Base-by-base conservation (phyloP, 2,888 invertebrate species). In the Notodonta ziczac region DNA sequence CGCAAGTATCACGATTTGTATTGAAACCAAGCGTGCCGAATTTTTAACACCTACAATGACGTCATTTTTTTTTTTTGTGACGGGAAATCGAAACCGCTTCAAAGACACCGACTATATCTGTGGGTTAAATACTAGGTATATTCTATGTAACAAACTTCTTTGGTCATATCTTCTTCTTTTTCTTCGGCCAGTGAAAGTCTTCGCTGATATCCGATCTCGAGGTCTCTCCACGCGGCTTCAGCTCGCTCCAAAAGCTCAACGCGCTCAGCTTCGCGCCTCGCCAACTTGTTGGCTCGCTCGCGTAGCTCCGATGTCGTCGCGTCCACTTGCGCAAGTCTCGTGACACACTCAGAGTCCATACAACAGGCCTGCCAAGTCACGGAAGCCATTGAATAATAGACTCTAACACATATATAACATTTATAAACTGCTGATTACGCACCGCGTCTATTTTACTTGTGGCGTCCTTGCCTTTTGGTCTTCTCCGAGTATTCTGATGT, bases 221-320 rank as follows among this genome's bases (percentile, higher is more conserved):
- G 81, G 51, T 93, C 90, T 24, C 73, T 82, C 93, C 93, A 93
- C 0, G 93, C 90, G 0, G 75, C 68, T 69, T 93, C 93, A 0
- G 93, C 92, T 5, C 91, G 85, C 63, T 89, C 89, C 61, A 93
- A 71, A 42, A 91, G 70, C 61, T 88, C 85, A 0, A 84, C 82
- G 6, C 91, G 81, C 59, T 88, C 85, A 0, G 87, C 84, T 61
- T 93, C 92, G 0, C 92, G 84, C 9, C 70, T 73, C 4, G 87
- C 90, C 50, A 93, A 73, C 56, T 67, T 72, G 2, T 60, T 66
- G 0, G 86, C 87, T 0, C 93, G 87, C n/a, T 56, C 42, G 1
- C 87, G 81, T 50, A 93, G 67, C 53, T 89, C 86, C 12, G 55
- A 57, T 0, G 82, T 88, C 0, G 75, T 70, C 7, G 67, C 61